phyloP scores from a whole-genome alignment of 2,113 vertebrate species.

The Malurus cyaneus region DNA sequence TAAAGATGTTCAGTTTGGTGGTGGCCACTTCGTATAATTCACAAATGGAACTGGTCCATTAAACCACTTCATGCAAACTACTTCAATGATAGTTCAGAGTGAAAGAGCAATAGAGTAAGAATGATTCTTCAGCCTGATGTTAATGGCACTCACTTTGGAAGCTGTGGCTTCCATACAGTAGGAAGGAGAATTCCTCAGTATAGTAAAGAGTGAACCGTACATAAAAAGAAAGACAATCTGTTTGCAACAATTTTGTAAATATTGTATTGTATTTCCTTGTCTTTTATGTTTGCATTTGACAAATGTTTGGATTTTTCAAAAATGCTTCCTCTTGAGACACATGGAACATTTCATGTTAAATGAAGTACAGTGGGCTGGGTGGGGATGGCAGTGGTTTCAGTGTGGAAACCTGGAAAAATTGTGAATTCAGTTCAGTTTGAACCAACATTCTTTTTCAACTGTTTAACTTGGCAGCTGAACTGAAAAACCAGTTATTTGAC shows the following conservation, averaged over 20 bases:
- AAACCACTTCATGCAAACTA: neutral
- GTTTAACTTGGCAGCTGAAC: conserved; percentile 44
- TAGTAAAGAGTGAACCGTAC: neutral
- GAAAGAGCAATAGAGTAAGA: neutral
- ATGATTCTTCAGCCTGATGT: neutral
- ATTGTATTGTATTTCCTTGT: neutral
- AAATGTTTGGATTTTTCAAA: neutral
- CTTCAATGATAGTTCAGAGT: neutral
- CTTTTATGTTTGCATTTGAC: neutral
- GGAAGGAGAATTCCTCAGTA: neutral
- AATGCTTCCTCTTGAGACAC: neutral
- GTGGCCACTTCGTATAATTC: neutral
- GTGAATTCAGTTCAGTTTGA: neutral
- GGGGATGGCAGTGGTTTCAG: conserved; percentile 9
- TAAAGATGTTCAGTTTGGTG: neutral
- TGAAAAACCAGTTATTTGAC: conserved; percentile 18
- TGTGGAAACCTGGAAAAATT: conserved; percentile 58
- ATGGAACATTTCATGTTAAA: neutral
- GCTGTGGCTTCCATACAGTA: neutral
- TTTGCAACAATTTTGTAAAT: neutral
- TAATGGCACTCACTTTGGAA: neutral
- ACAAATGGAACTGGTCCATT: neutral
- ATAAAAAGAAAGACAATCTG: neutral
- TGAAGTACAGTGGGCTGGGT: neutral
- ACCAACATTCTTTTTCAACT: conserved; percentile 28